Evolutionary conservation across 2,888 invertebrate species (phyloP).

Genomic region (Aspidapion aeneum): DNA sequence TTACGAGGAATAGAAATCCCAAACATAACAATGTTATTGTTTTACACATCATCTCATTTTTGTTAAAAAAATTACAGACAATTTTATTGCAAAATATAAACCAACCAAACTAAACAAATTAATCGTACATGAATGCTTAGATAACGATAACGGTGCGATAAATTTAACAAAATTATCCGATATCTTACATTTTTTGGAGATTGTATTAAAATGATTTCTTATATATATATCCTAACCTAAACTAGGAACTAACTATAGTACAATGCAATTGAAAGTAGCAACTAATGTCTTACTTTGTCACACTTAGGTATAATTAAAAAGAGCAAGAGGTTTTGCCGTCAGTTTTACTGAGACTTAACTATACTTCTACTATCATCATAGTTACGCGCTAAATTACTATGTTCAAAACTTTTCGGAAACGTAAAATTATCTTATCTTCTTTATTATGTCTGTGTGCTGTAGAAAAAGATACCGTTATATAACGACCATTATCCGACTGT

Average conservation of each 20-base stretch:
- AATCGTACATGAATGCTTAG: too few relatives aligned
- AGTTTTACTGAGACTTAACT: too few relatives aligned
- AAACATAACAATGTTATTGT: too few relatives aligned
- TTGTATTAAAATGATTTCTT: not conserved
- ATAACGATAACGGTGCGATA: not conserved
- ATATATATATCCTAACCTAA: not conserved
- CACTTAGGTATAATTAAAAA: too few relatives aligned
- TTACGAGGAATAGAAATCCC: too few relatives aligned
- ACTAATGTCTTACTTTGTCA: too few relatives aligned
- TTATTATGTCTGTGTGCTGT: not conserved
- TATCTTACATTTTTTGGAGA: not conserved
- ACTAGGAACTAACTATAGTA: not conserved
- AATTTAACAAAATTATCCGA: not conserved
- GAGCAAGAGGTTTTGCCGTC: too few relatives aligned
- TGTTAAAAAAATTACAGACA: too few relatives aligned
- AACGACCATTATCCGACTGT: not conserved
- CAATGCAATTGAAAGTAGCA: not conserved
- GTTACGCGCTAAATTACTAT: not conserved
- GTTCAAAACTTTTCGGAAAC: not conserved
- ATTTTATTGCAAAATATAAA: too few relatives aligned
- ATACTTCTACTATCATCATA: not conserved
- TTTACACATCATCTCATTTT: too few relatives aligned
- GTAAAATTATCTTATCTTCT: not conserved
- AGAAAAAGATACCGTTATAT: not conserved
- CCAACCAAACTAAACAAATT: too few relatives aligned